phyloP scores from a whole-genome alignment of 37 sponge, comb jelly and placozoan genomes.

The Halichondria panicea region DNA sequence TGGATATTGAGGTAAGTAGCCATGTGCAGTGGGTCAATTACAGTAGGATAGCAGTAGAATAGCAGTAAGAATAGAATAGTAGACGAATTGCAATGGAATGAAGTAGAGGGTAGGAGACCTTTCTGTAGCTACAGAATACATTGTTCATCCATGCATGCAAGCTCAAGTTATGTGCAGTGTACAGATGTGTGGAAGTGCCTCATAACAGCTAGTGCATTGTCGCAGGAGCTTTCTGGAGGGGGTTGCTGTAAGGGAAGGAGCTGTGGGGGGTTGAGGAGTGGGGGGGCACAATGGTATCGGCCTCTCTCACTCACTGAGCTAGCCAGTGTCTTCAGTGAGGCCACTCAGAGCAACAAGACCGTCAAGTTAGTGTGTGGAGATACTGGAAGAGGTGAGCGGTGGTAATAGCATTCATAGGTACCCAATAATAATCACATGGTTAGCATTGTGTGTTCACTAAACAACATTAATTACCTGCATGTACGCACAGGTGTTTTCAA shows the following conservation, averaged over 20 bases:
- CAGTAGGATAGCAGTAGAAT: too few relatives aligned
- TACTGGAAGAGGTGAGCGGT: conserved; percentile 64
- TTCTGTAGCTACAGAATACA: too few relatives aligned
- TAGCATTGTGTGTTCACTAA: background rate
- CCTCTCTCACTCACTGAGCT: conserved; percentile 35
- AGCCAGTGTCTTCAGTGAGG: conserved; percentile 16
- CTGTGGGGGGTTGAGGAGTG: background rate
- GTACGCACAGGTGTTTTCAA: conserved; percentile 42
- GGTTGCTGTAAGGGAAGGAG: background rate
- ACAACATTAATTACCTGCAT: background rate
- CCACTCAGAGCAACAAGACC: background rate
- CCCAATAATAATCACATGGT: background rate
- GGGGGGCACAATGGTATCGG: conserved; percentile 43
- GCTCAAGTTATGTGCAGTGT: too few relatives aligned
- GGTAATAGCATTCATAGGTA: background rate
- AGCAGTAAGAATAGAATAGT: too few relatives aligned
- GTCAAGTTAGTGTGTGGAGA: conserved; percentile 66
- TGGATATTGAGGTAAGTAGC: conserved; percentile 67
- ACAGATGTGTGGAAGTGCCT: too few relatives aligned
- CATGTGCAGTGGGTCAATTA: too few relatives aligned
- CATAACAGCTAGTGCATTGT: too few relatives aligned
- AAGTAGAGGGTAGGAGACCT: too few relatives aligned
- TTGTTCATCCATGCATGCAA: too few relatives aligned
- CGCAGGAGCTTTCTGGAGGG: too few relatives aligned
- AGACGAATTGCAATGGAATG: too few relatives aligned